Conservation (phyloP, 1,140 invertebrate genomes). For the Monochamus saltuarius region DNA sequence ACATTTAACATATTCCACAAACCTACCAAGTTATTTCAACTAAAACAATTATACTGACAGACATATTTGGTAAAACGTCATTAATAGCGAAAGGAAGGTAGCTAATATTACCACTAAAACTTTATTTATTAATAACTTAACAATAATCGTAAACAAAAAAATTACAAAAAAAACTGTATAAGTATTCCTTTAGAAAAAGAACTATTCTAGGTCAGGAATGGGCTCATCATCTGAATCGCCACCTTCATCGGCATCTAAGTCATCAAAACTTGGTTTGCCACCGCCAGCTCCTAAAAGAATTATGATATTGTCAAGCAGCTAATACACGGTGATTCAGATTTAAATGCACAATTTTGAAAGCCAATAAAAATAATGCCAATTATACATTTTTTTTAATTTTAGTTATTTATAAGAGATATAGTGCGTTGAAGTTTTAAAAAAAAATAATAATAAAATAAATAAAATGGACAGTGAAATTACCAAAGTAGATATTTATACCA, state of each 20-base stretch:
- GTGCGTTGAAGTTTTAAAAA: no score
- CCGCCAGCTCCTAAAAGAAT: constrained; percentile 33
- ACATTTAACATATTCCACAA: no score
- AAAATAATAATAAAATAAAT: no score
- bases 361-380: no score
- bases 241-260: constrained; percentile 45
- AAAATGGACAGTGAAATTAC: no score
- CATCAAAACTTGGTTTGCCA: constrained; percentile 48
- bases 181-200: constrained; percentile 1
- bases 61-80: neutral
- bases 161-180: constrained; percentile 4
- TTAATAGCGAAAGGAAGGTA: neutral
- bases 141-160: constrained; percentile 8
- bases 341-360: no score
- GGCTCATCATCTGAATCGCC: constrained; percentile 51
- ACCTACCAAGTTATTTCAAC: no score
- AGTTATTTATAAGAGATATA: no score
- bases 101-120: constrained; percentile 7
- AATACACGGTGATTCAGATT: no score
- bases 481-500: no score
- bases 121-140: constrained; percentile 16
- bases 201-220: constrained; percentile 49
- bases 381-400: no score
- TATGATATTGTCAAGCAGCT: no score
- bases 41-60: neutral